Base-by-base conservation (phyloP, 1,140 invertebrate species). In the Pemphigus obesinymphae region DNA sequence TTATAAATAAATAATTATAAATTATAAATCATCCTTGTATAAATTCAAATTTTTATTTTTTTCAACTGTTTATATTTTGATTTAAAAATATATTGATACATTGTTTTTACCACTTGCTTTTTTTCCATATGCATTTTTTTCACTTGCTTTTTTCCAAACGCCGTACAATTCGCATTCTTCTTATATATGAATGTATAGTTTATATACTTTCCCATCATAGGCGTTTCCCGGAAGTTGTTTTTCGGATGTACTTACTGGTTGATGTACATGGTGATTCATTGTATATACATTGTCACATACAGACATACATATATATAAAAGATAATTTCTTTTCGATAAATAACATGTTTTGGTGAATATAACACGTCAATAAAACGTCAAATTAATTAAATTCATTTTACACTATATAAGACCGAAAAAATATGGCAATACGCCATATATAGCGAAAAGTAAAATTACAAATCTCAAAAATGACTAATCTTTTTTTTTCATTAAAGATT, bases 161-260 rank as follows among this genome's bases (percentile, higher is more conserved):
- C n/a, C n/a, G n/a, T n/a, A n/a, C n/a, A n/a, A n/a, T n/a, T n/a
- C n/a, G n/a, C n/a, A n/a, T n/a, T n/a, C n/a, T n/a, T n/a, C n/a
- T n/a, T n/a, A n/a, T n/a, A n/a, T n/a, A n/a, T n/a, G n/a, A n/a
- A n/a, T n/a, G n/a, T n/a, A n/a, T n/a, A n/a, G n/a, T n/a, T n/a
- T n/a, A 23, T 70, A 70, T 45, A 45, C 40, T 29, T 70, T 40
- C 17, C 37, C 23, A 70, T 43, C 40, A 17, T 29, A 70, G 40
- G 68, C 68, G 68, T 70, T 29, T 15, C 37, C 66, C 68, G 68
- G 37, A 45, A 70, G 68, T 70, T 70, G 68, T 70, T 70, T 70
- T 40, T 70, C 68, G 40, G 40, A 45, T 70, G 37, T 45, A 70
- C 68, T 70, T 70, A 43, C 68, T 70, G 37, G 68, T 70, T 26